Conservation (phyloP, 2,888 invertebrate genomes). For the Lasioglossum malachurum region DNA sequence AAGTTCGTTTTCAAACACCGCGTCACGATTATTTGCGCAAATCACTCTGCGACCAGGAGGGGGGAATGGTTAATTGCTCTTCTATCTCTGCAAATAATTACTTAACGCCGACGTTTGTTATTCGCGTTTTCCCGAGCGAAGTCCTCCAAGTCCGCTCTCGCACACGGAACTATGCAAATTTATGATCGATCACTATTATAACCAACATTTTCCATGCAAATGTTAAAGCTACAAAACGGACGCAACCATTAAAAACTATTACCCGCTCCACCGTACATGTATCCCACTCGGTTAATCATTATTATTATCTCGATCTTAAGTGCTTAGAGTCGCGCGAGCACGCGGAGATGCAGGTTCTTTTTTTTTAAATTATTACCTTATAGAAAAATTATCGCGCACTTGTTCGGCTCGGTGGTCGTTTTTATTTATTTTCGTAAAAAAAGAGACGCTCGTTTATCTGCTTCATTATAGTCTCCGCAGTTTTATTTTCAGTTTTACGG, state of each 20-base stretch:
- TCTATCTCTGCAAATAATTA: constrained; percentile 17
- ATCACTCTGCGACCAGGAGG: neutral
- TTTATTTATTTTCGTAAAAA: neutral
- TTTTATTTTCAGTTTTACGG: neutral
- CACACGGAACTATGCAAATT: constrained; percentile 29
- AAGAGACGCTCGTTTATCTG: neutral
- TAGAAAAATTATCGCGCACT: constrained; percentile 1
- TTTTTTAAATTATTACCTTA: neutral
- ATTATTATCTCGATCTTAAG: constrained; percentile 23
- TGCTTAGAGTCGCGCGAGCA: neutral
- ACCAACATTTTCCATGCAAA: constrained; percentile 23
- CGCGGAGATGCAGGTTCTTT: too few species aligned
- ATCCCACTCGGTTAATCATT: constrained; percentile 17
- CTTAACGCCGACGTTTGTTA: constrained; percentile 9
- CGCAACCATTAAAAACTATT: constrained; percentile 23
- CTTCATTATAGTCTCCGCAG: neutral
- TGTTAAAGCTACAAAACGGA: constrained; percentile 29
- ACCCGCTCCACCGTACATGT: constrained; percentile 8
- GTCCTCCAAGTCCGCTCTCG: neutral
- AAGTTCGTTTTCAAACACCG: neutral
- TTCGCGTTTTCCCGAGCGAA: constrained; percentile 1
- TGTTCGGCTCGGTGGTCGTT: neutral
- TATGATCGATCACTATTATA: constrained; percentile 27
- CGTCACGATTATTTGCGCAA: constrained; percentile 3
- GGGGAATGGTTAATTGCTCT: neutral